phyloP scores from a whole-genome alignment of 2,113 vertebrate species.

The Jacana jacana region DNA sequence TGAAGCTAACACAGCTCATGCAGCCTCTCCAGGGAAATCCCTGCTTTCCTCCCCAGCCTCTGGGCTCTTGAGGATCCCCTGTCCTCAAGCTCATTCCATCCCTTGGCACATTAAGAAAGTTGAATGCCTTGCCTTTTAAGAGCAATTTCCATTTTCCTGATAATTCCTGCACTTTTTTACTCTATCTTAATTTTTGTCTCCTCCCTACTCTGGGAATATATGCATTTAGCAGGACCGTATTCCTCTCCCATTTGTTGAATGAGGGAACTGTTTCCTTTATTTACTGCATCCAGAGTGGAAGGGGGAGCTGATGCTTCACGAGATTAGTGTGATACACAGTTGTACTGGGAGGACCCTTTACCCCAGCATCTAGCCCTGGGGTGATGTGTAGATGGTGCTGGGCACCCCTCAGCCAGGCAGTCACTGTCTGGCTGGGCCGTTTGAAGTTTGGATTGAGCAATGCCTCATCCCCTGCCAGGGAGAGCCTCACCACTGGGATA shows the following conservation, averaged over 20 bases:
- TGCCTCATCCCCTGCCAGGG: rapidly evolving
- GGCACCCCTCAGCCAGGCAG: not conserved
- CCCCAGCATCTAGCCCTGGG: rapidly evolving
- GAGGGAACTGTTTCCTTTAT: not conserved
- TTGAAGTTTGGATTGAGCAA: not conserved
- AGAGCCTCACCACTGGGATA: not conserved
- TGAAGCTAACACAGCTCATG: not conserved
- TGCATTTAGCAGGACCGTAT: not conserved
- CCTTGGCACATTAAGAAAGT: not conserved
- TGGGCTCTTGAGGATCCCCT: not conserved
- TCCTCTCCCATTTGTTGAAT: not conserved
- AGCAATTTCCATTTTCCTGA: not conserved
- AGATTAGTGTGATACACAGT: not conserved
- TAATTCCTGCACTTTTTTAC: not conserved
- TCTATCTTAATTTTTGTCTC: not conserved
- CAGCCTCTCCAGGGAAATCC: not conserved
- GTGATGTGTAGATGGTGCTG: not conserved
- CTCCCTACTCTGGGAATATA: not conserved
- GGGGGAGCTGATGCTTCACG: not conserved
- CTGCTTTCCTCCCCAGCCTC: not conserved
- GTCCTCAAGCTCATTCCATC: not conserved
- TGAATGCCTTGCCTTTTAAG: not conserved
- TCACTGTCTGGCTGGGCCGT: rapidly evolving
- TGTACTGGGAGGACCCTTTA: not conserved
- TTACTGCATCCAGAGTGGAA: not conserved